These are phyloP conservation scores for Callosobruchus maculatus DNA, from an alignment of 2,888 invertebrate species.

Conservation along the genomic window DNA sequence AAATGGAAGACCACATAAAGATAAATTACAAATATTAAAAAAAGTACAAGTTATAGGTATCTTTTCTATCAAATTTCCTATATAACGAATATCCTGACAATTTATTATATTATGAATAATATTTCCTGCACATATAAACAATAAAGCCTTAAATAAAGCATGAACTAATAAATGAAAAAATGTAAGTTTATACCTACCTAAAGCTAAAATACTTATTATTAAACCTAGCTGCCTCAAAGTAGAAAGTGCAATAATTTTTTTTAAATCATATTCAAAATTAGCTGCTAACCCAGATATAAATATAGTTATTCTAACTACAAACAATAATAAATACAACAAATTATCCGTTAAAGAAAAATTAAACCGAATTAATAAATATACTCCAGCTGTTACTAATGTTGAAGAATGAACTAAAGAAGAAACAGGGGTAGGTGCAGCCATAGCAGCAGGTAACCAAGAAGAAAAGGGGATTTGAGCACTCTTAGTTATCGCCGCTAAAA, in stretches of 20 bases:
- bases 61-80: constrained; percentile 51
- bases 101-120: constrained; percentile 64
- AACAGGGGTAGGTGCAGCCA: constrained; percentile 13
- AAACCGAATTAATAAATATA: constrained; percentile 60
- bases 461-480: constrained; percentile 81
- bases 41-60: constrained; percentile 55
- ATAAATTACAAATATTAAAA: constrained; percentile 42
- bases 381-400: constrained; percentile 50
- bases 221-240: constrained; percentile 70
- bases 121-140: constrained; percentile 69
- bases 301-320: constrained; percentile 58
- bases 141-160: constrained; percentile 72
- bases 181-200: constrained; percentile 53
- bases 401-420: constrained; percentile 19
- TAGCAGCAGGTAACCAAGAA: constrained; percentile 46
- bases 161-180: constrained; percentile 72
- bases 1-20: constrained; percentile 23
- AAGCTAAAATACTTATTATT: constrained; percentile 57
- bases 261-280: constrained; percentile 66
- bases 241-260: constrained; percentile 74
- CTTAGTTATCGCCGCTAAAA: constrained; percentile 64
- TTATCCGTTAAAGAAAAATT: constrained; percentile 50
- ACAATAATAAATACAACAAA: constrained; percentile 55
- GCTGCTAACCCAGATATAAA: constrained; percentile 63
- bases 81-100: constrained; percentile 66